Base-by-base conservation (phyloP, 2,888 invertebrate genomes). In the Drosophila diplacantha region DNA sequence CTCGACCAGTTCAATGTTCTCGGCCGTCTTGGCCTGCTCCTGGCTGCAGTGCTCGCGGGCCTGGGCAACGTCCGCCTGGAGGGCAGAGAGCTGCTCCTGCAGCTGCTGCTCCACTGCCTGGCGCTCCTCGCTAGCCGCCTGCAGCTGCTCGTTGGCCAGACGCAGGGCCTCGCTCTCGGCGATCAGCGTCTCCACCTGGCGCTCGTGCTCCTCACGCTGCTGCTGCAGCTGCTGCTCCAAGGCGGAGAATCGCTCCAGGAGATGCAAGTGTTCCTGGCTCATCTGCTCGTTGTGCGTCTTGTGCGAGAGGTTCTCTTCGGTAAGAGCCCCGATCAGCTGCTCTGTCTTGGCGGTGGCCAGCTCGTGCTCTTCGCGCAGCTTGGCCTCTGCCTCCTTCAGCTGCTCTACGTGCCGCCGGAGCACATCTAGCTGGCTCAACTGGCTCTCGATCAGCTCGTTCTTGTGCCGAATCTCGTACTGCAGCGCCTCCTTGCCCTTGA, bases 401-500 rank as follows among this genome's bases (percentile, higher is more conserved):
- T 86, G 84, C 24, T 85, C 85, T 12, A 90, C 85, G 68, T 89
- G 87, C n/a, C 86, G 83, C 65, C 89, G 90, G 58, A 90, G 83
- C 50, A 90, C 90, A 67, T 91, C 90, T 38, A 91, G 83, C 73
- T 91, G 90, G 49, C 88, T 89, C 1, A 87, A 82, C 57, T 90
- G 86, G 61, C 90, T 90, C 68, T 88, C 88, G 44, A 91, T 89
- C 34, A 87, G 87, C 53, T 88, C 87, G 68, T 90, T 90, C 86
- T 91, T 91, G 69, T 89, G 89, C 65, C 89, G 88, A 64, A 90
- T 90, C 83, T 91, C 91, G 20, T 90, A 89, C 57, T 88, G 84
- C 38, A 88, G 75, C 0, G 88, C 88, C 71, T 88, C 88, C 83
- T 90, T 90, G 60, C 90, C 90, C 71, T 89, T 88, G n/a, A 90